Evolutionary conservation across 2,797 vertebrate species (phyloP).

Genomic region (Megalops cyprinoides): DNA sequence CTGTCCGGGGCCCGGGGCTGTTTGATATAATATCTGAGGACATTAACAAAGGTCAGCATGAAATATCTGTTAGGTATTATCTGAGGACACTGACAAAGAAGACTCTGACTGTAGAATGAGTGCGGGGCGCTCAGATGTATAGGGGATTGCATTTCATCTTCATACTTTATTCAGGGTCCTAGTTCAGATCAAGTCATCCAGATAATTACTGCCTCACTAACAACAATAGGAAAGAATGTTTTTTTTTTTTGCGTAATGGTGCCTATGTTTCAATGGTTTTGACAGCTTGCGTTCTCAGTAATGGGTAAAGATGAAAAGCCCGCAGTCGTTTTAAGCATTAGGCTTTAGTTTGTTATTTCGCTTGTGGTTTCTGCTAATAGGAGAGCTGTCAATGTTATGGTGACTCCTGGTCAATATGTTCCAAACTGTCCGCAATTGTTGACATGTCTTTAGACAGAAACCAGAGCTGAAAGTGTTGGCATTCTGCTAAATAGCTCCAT

Average conservation of each 20-base stretch:
- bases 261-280: slow-evolving; percentile 8
- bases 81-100: not conserved
- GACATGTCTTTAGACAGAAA: too few relatives aligned
- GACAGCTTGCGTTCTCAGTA: slow-evolving; percentile 12
- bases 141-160: not conserved
- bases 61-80: not conserved
- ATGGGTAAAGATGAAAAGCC: not conserved
- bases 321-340: not conserved
- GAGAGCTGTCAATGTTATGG: not conserved
- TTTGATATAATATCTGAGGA: too few relatives aligned
- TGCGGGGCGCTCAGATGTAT: not conserved
- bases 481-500: too few relatives aligned
- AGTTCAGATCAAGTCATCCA: not conserved
- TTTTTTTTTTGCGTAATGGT: slow-evolving; percentile 13
- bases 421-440: too few relatives aligned
- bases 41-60: not conserved
- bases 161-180: not conserved
- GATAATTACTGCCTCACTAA: not conserved
- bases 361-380: not conserved
- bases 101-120: not conserved
- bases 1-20: not conserved
- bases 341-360: not conserved
- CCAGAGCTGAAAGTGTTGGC: too few relatives aligned
- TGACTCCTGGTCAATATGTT: not conserved
- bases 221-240: slow-evolving; percentile 3